phyloP scores from a whole-genome alignment of 2,797 vertebrate genomes.

The Amphiprion clarkii region DNA sequence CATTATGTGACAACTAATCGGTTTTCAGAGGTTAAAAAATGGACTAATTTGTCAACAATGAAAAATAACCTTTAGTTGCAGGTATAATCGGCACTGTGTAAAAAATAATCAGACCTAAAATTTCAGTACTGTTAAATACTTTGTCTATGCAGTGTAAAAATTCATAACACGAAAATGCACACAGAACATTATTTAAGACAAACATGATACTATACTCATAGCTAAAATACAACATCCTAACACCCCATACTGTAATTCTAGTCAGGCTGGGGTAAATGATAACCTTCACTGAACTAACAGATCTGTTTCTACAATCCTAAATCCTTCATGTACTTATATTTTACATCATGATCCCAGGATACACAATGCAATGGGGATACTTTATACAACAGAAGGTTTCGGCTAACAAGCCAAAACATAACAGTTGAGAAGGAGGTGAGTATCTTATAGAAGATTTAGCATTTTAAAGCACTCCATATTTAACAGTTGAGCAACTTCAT shows the following conservation, averaged over 20 bases:
- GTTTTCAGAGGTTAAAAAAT: too few species aligned
- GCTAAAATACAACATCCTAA: neutral
- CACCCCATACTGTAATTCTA: too few species aligned
- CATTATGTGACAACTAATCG: too few species aligned
- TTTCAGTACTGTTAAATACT: neutral
- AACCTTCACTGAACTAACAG: neutral
- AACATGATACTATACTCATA: too few species aligned
- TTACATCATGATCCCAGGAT: neutral
- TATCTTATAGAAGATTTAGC: neutral
- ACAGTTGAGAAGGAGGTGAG: neutral
- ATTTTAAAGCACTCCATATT: neutral
- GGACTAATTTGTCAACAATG: too few species aligned
- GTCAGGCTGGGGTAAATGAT: neutral
- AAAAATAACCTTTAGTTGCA: too few species aligned
- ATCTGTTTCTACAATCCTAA: neutral
- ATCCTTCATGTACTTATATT: neutral
- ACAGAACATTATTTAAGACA: too few species aligned
- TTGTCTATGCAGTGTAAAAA: neutral
- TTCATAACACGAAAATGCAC: too few species aligned
- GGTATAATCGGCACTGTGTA: too few species aligned
- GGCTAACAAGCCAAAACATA: neutral
- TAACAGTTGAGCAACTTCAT: neutral
- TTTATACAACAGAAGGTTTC: neutral
- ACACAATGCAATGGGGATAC: neutral
- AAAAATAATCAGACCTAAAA: neutral